Base-by-base conservation (phyloP, 2,888 invertebrate species). In the Dynastes grantii region DNA sequence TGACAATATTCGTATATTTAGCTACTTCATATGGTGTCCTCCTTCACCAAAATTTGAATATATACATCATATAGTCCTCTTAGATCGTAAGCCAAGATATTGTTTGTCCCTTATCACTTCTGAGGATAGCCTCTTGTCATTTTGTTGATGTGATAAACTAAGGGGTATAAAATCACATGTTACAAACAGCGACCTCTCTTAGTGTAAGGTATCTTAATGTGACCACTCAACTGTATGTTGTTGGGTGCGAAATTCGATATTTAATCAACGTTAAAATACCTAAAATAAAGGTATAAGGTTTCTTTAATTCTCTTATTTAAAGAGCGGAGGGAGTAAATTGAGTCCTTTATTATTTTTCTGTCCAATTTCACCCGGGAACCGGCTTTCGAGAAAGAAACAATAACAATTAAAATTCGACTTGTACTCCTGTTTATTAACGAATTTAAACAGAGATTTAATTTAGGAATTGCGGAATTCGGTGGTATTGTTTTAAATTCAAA, bases 61-160 rank as follows among this genome's bases (percentile, higher is more conserved):
- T 53, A 51, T 55, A 70, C 29, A 70, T 55, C 37, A 37, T 37
- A 70, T 32, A n/a, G 32, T 27, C 37, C 27, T 70, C 70, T 70
- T 70, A 70, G 53, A 70, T 70, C 53, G 53, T 70, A 70, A 32
- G 70, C 70, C 55, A 70, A 70, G 70, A 70, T 70, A 70, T 70
- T 70, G 55, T 37, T 55, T 32, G 70, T 70, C 70, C 70, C 70
- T 70, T 70, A 70, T 70, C 70, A 55, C 45, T 70, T 55, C 16
- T n/a, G 53, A 55, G 40, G 70, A 70, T 70, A 70, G 70, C 55
- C 70, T 55, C 53, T 70, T 70, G 70, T 70, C 70, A 55, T 45
- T 11, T 13, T 27, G 70, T 55, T 70, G 70, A 70, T 70, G 70
- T 53, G 70, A 11, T 70, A 70, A 70, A 70, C 70, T 53, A 27